These are phyloP conservation scores for Girardia tigrina DNA, from an alignment of 2,888 invertebrate species.

Conservation along the genomic window DNA sequence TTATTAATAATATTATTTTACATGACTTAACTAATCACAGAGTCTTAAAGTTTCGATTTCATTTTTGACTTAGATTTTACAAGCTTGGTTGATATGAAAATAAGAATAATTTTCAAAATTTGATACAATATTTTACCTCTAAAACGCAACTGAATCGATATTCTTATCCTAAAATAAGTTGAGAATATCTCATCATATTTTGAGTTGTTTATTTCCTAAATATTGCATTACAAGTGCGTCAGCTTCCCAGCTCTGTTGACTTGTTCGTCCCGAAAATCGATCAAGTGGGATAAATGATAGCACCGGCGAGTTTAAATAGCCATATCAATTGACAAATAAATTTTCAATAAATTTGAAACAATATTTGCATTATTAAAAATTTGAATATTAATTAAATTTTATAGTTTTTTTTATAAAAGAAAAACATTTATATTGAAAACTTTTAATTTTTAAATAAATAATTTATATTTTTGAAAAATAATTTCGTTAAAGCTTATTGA, in stretches of 20 bases:
- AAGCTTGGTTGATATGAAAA: constrained; percentile 6
- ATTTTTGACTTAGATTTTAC: background rate
- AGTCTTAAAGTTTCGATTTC: too few species aligned
- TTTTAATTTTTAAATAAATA: too few species aligned
- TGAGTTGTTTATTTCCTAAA: constrained; percentile 20
- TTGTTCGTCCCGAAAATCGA: constrained; percentile 17
- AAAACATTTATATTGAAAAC: too few species aligned
- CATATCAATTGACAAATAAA: constrained; percentile 18
- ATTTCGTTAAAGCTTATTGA: too few species aligned
- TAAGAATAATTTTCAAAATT: background rate
- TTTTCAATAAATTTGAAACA: constrained; percentile 15
- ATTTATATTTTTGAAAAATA: too few species aligned
- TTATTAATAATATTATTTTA: too few species aligned
- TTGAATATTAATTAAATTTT: background rate
- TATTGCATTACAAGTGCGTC: constrained; percentile 15
- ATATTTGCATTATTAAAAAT: background rate
- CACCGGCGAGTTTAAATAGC: constrained; percentile 23
- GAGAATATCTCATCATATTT: constrained; percentile 20
- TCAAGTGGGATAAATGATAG: constrained; percentile 23
- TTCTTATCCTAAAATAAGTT: constrained; percentile 10
- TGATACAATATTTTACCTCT: constrained; percentile 17
- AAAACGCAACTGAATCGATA: background rate
- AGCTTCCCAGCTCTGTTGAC: constrained; percentile 23
- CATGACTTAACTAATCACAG: too few species aligned
- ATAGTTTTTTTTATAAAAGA: too few species aligned